Evolutionary conservation across 2,888 invertebrate genomes (phyloP), one percentile per base, ranked within the genome.

Genomic region (Sinohyriopsis cumingii): DNA sequence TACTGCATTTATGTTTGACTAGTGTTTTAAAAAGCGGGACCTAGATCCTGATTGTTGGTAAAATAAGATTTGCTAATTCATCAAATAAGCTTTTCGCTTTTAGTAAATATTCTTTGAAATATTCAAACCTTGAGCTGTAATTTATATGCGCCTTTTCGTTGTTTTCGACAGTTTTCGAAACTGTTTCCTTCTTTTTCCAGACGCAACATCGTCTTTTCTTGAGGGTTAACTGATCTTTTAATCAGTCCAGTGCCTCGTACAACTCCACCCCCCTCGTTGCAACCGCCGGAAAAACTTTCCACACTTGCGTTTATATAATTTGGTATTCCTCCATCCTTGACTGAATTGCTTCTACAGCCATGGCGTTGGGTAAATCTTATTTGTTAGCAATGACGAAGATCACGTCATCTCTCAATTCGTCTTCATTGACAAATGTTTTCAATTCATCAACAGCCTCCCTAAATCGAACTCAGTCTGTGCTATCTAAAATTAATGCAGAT

Each of bases 401-500:
- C 4, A 76, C 70, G 19, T 75, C 61, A 18, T 72, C 73, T 9
- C 53, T 25, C 7, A 78, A 59, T 67, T 82, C 81, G 12, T 79
- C 76, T 33, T 80, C 80, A 3, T 55, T 22, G 1, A 71, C 4
- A 5, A 59, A 57, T 3, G 28, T 15, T 12, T 66, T 57, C 1
- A 81, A 28, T 63, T 80, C 82, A 15, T 82, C 77, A 5, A 76
- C 28, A 1, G 79, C 79, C 4, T 79, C 74, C 2, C 71, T 71
- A 12, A 83, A 28, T 59, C 76, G 71, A 53, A 84, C 82, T 19
- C 55, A 65, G 63, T 84, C 83, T 53, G 45, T 70, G 63, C 84
- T 83, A 71, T 86, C 85, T 9, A 86, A 62, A 1, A 84, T 72
- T 64, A 72, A 84, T 18, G 84, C 68, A 15, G 82, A 18, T 0